These are phyloP conservation scores for Apamea monoglypha DNA, from an alignment of 2,888 invertebrate species.

Conservation along the genomic window DNA sequence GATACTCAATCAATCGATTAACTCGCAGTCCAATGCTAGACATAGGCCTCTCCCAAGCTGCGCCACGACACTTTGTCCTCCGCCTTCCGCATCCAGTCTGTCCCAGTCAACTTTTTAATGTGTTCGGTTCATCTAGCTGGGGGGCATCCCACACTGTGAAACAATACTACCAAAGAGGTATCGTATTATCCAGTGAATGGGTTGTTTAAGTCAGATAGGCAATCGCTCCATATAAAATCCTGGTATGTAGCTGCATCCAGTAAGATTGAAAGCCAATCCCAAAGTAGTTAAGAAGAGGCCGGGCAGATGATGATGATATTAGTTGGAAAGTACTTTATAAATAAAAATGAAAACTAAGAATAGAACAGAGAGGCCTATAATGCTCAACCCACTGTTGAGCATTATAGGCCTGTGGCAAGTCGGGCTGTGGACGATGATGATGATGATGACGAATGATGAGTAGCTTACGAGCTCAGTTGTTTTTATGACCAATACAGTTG, in stretches of 20 bases:
- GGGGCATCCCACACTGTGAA: background rate
- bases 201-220: too few species aligned
- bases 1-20: background rate
- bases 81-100: background rate
- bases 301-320: background rate
- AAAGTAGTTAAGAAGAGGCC: too few species aligned
- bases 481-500: background rate
- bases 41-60: background rate
- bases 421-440: background rate
- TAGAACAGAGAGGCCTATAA: background rate
- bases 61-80: too few species aligned
- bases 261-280: too few species aligned
- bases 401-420: too few species aligned
- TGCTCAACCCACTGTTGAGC: too few species aligned
- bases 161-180: background rate
- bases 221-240: too few species aligned
- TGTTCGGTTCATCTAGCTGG: too few species aligned
- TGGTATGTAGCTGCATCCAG: too few species aligned
- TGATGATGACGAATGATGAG: background rate
- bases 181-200: background rate
- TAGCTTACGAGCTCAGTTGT: background rate
- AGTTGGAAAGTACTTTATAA: too few species aligned
- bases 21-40: background rate
- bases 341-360: background rate
- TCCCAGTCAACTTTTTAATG: too few species aligned